Evolutionary conservation across 2,113 vertebrate genomes (phyloP).

Genomic region (Grammomys surdaster): DNA sequence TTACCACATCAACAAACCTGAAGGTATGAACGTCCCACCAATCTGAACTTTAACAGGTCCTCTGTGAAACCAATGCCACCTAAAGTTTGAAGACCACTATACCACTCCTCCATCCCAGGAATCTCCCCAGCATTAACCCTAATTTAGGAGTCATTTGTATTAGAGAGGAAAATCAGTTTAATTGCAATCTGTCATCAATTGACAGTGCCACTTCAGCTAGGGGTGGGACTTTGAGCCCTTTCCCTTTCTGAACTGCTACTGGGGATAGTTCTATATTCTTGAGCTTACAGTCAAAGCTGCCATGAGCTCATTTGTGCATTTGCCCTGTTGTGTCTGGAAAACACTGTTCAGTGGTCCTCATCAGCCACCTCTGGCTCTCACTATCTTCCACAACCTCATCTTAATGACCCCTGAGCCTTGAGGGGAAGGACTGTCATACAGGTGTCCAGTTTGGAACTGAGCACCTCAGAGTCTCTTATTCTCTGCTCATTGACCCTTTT

Average conservation of each 20-base stretch:
- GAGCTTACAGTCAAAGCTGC: too few species aligned
- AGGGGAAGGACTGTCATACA: not conserved
- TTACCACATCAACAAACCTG: not conserved
- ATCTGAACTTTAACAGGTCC: conserved; percentile 2
- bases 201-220: too few species aligned
- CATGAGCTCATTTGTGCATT: not conserved
- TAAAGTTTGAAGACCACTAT: not conserved
- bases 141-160: not conserved
- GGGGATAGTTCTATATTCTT: not conserved
- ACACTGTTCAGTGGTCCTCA: not conserved
- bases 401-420: not conserved
- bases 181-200: not conserved
- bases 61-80: not conserved
- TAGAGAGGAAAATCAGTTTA: not conserved
- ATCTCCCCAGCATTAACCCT: not conserved
- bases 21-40: not conserved
- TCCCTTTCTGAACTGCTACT: not conserved
- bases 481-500: not conserved
- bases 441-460: not conserved
- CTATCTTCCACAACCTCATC: not conserved
- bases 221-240: not conserved
- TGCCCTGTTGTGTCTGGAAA: not conserved
- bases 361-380: not conserved
- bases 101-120: not conserved
- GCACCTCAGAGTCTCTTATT: not conserved